Conservation (phyloP, 2,888 invertebrate species). For the Orthosia incerta region DNA sequence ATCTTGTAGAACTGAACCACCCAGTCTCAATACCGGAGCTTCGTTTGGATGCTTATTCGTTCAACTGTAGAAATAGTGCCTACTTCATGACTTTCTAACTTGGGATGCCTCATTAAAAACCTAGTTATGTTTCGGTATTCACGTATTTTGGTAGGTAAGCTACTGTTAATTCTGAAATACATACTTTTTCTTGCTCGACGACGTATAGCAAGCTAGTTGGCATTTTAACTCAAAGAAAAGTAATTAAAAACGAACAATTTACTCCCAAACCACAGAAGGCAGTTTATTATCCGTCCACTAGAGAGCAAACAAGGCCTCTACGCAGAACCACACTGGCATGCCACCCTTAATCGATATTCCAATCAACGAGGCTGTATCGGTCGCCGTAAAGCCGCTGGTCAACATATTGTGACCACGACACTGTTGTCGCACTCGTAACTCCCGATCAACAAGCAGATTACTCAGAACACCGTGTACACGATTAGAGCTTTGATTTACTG, state of each 20-base stretch:
- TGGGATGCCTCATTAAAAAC: constrained; percentile 22
- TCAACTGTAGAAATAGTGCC: constrained; percentile 43
- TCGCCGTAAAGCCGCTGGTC: constrained; percentile 56
- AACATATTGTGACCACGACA: constrained; percentile 58
- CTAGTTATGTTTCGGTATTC: not conserved
- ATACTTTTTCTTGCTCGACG: not conserved
- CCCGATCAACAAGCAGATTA: constrained; percentile 57
- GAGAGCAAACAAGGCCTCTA: constrained; percentile 27
- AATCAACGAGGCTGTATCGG: constrained; percentile 61
- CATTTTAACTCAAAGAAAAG: not conserved
- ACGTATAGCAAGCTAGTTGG: not conserved
- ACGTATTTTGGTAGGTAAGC: not conserved
- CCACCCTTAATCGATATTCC: constrained; percentile 66
- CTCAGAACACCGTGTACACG: constrained; percentile 49
- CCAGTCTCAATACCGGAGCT: constrained; percentile 37
- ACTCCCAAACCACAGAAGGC: too few relatives aligned
- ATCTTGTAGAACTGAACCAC: constrained; percentile 47
- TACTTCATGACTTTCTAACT: constrained; percentile 39
- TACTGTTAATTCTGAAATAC: not conserved
- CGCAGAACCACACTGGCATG: constrained; percentile 26
- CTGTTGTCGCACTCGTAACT: constrained; percentile 64
- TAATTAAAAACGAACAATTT: not conserved
- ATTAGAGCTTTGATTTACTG: constrained; percentile 51
- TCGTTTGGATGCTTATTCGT: constrained; percentile 34
- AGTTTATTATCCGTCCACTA: constrained; percentile 6